Base-by-base conservation (phyloP, 2,113 vertebrate species). In the Dascyllus trimaculatus region DNA sequence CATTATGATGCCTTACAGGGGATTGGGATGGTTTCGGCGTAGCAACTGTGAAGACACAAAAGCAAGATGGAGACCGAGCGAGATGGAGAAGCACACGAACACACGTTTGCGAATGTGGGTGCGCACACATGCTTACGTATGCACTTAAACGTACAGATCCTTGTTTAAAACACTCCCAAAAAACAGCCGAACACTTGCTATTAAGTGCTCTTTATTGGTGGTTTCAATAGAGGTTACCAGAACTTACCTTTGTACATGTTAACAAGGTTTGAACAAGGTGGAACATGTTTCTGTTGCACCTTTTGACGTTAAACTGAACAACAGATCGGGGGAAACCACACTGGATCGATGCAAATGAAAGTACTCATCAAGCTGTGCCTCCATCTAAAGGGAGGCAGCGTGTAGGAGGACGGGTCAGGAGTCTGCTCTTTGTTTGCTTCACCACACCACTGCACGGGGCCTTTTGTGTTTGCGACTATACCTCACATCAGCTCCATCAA, bases 1-100 rank as follows among this genome's bases (percentile, higher is more conserved):
- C 93, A 91, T 96, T 95, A 95, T 93, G 88, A 79, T 62, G 79
- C 95, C 87, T 95, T 92, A 95, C 91, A 87, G 80, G 73, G 76
- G 93, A 80, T 86, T 86, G 95, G 92, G 45, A 85, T 93, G 78
- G 79, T 93, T 91, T 85, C 85, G 79, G 56, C 91, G 53, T 88
- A 87, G 84, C 89, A 94, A 93, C 94, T 91, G 86, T 29, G 63
- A 75, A 87, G 61, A 93, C 92, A 95, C 91, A 95, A 96, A 92
- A 92, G 91, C 80, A 61, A 72, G 88, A 87, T 91, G 91, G 91
- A 88, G 79, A 86, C 92, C 75, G 51, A 69, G 72, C 73, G 3
- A 53, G 56, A 76, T 43, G 65, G 19, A 49, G 25, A 26, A 45
- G 66, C 64, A 57, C 75, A 63, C 59, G 62, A 75, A 61, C 65